Evolutionary conservation across 30 jellyfish, hydroid and myxozoan genomes (phyloP).

Genomic region (Catostylus mosaicus): DNA sequence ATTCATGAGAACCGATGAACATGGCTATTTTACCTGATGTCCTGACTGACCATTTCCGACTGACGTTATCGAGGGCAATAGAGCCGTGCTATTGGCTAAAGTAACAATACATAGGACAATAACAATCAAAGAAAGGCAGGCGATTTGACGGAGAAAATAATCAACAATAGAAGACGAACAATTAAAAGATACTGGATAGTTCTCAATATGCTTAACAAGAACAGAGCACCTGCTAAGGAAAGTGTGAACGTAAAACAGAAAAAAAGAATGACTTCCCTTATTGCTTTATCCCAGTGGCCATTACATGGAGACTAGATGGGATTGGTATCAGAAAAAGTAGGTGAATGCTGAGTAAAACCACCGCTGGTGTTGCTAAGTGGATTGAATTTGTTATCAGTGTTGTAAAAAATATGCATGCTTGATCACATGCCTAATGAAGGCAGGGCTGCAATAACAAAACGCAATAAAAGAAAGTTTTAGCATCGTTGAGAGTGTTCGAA

Average conservation of each 20-base stretch:
- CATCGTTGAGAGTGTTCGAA: not conserved
- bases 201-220: conserved; percentile 38
- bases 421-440: not conserved
- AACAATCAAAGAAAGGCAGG: not conserved
- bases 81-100: conserved; percentile 20
- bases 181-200: conserved; percentile 37
- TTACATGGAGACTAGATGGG: not conserved
- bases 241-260: conserved; percentile 23
- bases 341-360: not conserved
- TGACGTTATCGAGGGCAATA: not conserved
- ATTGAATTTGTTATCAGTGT: not conserved
- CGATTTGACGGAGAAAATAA: conserved; percentile 26
- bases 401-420: not conserved
- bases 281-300: not conserved
- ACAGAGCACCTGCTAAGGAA: conserved; percentile 68
- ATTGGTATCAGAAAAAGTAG: not conserved
- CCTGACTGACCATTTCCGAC: conserved; percentile 26
- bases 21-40: conserved; percentile 11
- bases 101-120: conserved; percentile 38
- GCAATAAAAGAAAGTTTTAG: not conserved
- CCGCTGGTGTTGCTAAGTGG: not conserved
- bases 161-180: conserved; percentile 47
- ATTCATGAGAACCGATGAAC: conserved; percentile 38
- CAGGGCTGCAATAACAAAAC: not conserved
- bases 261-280: not conserved